Evolutionary conservation across 2,797 vertebrate genomes (phyloP).

Genomic region (Hydrocynus forskahlii): DNA sequence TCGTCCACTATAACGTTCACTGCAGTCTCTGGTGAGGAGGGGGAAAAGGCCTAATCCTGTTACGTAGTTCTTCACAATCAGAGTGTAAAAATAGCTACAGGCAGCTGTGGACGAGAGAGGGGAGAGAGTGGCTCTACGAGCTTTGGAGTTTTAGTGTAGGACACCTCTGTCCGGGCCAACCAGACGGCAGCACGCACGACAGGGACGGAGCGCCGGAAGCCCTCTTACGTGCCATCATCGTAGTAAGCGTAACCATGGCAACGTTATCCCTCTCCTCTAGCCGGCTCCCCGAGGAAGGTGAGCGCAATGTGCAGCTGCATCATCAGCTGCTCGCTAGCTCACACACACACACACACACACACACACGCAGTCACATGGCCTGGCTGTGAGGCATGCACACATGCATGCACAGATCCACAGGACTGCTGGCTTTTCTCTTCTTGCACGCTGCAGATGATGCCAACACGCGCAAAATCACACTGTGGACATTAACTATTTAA

Average conservation of each 20-base stretch:
- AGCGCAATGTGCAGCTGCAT: slow-evolving; percentile 46
- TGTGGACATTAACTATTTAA: not conserved
- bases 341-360: slow-evolving; percentile 60
- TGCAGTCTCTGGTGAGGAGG: not conserved
- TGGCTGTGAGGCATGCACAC: slow-evolving; percentile 46
- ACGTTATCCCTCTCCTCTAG: slow-evolving; percentile 53
- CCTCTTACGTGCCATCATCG: slow-evolving; percentile 46
- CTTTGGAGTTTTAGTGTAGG: slow-evolving; percentile 33
- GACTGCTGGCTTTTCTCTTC: slow-evolving; percentile 21
- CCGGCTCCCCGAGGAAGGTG: slow-evolving; percentile 59
- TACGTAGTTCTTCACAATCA: slow-evolving; percentile 53
- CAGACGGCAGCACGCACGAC: slow-evolving; percentile 17
- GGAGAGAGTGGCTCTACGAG: slow-evolving; percentile 19
- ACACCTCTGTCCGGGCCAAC: slow-evolving; percentile 36
- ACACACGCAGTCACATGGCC: no score
- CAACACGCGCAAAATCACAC: slow-evolving; percentile 19
- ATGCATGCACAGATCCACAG: slow-evolving; percentile 34
- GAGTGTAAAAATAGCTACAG: slow-evolving; percentile 55
- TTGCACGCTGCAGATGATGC: slow-evolving; percentile 32
- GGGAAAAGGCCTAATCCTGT: slow-evolving; percentile 50
- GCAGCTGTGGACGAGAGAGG: slow-evolving; percentile 28
- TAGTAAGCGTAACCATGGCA: slow-evolving; percentile 61
- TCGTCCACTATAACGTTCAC: not conserved
- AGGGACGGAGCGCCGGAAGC: slow-evolving; percentile 19
- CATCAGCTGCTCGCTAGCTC: slow-evolving; percentile 25